Percentiles rank a stretch among this genome's conserved stretches.
phyloP scores from a whole-genome alignment of 2,797 vertebrate species.

The Anniella stebbinsi region DNA sequence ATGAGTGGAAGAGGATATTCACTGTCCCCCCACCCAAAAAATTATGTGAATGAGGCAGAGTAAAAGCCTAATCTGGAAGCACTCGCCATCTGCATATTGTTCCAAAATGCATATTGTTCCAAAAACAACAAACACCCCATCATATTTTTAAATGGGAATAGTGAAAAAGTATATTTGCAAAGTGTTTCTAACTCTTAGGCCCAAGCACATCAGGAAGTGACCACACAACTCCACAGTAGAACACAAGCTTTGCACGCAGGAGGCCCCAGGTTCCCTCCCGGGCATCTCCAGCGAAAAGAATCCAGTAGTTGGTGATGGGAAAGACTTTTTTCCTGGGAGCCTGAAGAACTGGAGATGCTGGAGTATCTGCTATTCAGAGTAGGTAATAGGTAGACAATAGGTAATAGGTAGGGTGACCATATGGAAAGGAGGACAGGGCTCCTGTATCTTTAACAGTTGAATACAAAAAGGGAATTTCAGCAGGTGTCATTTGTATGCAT shows the following conservation, averaged over 20 bases:
- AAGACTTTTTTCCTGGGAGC: neutral
- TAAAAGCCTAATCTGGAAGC: too few species aligned
- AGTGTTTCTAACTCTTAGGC: neutral
- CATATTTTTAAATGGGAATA: neutral
- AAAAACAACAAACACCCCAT: neutral
- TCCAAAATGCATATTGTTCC: neutral
- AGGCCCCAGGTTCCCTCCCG: neutral
- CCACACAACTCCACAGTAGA: neutral
- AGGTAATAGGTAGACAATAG: neutral
- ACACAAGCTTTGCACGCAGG: too few species aligned
- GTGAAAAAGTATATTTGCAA: too few species aligned
- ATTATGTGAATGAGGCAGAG: too few species aligned
- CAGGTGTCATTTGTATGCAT: too few species aligned
- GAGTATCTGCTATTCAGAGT: neutral
- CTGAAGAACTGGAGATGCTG: neutral
- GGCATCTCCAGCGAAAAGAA: neutral
- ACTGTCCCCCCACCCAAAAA: too few species aligned
- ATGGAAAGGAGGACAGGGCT: too few species aligned
- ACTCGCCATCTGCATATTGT: neutral
- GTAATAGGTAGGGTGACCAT: too few species aligned
- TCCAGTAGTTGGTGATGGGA: neutral
- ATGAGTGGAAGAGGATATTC: too few species aligned
- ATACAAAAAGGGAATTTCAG: too few species aligned
- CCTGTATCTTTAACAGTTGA: too few species aligned
- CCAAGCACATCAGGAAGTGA: neutral